A percentile compares a stretch with the other conserved stretches of the same genome.
Evolutionary conservation across 2,113 vertebrate genomes (phyloP).

Genomic region (Isichthys henryi): DNA sequence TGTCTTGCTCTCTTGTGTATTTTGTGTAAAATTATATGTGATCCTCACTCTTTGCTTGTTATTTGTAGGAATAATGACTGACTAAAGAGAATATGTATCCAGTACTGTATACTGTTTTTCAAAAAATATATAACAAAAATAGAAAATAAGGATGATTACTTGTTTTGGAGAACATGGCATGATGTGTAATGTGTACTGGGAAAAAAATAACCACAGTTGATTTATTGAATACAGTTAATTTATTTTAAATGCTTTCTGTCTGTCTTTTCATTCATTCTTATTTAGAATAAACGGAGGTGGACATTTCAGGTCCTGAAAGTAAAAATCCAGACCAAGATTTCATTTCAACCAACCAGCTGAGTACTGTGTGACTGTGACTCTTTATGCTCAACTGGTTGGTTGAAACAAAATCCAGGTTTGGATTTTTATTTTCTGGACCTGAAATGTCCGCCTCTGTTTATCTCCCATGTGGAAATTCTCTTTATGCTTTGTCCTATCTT

Average conservation of each 20-base stretch:
- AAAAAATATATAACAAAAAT: conserved; percentile 36
- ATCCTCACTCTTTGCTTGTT: conserved; percentile 55
- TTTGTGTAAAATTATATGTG: conserved; percentile 51
- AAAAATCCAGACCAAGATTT: no score
- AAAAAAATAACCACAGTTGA: conserved; percentile 52
- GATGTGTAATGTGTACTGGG: conserved; percentile 56
- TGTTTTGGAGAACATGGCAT: conserved; percentile 58
- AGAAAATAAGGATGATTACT: conserved; percentile 18
- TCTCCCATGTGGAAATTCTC: neutral
- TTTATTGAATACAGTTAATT: conserved; percentile 66
- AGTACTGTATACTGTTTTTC: conserved; percentile 52
- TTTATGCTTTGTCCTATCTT: neutral
- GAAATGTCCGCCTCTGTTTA: no score
- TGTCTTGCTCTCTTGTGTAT: conserved; percentile 50
- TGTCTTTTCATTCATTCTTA: conserved; percentile 34
- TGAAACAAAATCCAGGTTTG: no score
- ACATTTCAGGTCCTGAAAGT: no score
- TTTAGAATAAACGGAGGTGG: neutral
- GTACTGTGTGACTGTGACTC: no score
- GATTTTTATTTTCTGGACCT: no score
- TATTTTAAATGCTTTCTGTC: conserved; percentile 59
- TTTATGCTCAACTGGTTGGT: no score
- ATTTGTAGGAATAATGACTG: conserved; percentile 51
- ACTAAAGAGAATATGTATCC: conserved; percentile 50
- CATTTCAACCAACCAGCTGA: no score